phyloP scores from a whole-genome alignment of 2,888 invertebrate species.

The Rhamnusium bicolor region DNA sequence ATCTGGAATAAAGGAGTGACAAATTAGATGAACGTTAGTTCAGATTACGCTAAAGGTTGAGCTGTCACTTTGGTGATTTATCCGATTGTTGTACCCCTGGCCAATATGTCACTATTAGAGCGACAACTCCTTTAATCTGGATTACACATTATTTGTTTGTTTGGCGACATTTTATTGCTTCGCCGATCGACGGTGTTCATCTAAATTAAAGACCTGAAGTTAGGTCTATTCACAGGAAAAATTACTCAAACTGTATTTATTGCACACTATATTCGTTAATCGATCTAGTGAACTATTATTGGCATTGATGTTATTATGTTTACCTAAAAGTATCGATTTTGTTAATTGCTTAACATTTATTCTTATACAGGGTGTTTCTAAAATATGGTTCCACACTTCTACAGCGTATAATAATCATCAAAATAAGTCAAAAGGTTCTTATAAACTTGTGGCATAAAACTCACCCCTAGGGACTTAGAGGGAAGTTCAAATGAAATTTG shows the following conservation, averaged over 20 bases:
- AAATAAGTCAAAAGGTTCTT: too few relatives aligned
- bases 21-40: conserved; percentile 30
- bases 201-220: conserved; percentile 46
- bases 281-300: too few relatives aligned
- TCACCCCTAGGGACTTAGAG: too few relatives aligned
- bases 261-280: background rate
- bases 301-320: too few relatives aligned
- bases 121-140: conserved; percentile 65
- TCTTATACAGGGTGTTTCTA: too few relatives aligned
- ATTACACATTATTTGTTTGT: conserved; percentile 65
- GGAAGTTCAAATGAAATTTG: too few relatives aligned
- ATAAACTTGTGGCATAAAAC: too few relatives aligned
- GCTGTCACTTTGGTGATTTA: conserved; percentile 55
- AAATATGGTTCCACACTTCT: too few relatives aligned
- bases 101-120: conserved; percentile 64
- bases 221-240: background rate
- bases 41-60: conserved; percentile 34
- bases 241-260: background rate
- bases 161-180: conserved; percentile 63
- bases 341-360: too few relatives aligned
- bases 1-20: conserved; percentile 30
- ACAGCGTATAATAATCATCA: too few relatives aligned
- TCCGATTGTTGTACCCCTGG: conserved; percentile 51
- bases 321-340: too few relatives aligned
- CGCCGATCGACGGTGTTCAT: conserved; percentile 50